These are phyloP conservation scores for Drosophila bocqueti DNA, from an alignment of 1,140 invertebrate genomes.

Conservation along the genomic window DNA sequence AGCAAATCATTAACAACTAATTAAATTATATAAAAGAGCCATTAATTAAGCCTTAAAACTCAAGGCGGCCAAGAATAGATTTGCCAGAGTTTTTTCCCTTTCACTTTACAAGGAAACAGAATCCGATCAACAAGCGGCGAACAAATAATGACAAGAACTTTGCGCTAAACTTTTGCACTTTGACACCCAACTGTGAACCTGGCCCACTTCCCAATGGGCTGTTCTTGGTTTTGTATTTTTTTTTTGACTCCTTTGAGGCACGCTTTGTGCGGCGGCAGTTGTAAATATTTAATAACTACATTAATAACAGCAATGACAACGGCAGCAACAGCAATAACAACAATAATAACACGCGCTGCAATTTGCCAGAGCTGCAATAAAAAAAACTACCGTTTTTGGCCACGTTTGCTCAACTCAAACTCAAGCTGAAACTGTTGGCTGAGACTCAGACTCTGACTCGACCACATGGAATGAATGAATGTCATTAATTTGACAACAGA, in stretches of 20 bases:
- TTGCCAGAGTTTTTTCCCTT: constrained; percentile 63
- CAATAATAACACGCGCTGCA: constrained; percentile 77
- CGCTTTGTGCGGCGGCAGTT: constrained; percentile 74
- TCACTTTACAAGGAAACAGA: constrained; percentile 44
- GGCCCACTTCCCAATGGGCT: constrained; percentile 30
- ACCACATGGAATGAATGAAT: constrained; percentile 80
- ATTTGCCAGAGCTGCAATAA: constrained; percentile 71
- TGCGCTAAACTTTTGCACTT: constrained; percentile 78
- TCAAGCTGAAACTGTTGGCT: constrained; percentile 14
- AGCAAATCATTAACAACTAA: constrained; percentile 82
- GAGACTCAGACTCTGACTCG: constrained; percentile 41
- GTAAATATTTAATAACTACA: constrained; percentile 83
- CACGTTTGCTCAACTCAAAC: constrained; percentile 46
- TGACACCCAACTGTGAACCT: constrained; percentile 63
- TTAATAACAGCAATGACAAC: constrained; percentile 73
- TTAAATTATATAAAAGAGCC: constrained; percentile 80
- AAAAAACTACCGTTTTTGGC: constrained; percentile 78
- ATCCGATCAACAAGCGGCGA: constrained; percentile 41
- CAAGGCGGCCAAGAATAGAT: constrained; percentile 44
- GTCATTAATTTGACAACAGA: constrained; percentile 85
- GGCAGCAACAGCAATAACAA: constrained; percentile 42
- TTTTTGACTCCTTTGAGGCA: constrained; percentile 25
- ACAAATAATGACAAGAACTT: constrained; percentile 82
- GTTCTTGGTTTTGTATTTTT: neutral
- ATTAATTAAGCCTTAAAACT: constrained; percentile 70